A percentile compares a stretch with the other conserved stretches of the same genome.
These are phyloP conservation scores for Ibidorhyncha struthersii DNA, from an alignment of 2,113 vertebrate species.

Conservation along the genomic window DNA sequence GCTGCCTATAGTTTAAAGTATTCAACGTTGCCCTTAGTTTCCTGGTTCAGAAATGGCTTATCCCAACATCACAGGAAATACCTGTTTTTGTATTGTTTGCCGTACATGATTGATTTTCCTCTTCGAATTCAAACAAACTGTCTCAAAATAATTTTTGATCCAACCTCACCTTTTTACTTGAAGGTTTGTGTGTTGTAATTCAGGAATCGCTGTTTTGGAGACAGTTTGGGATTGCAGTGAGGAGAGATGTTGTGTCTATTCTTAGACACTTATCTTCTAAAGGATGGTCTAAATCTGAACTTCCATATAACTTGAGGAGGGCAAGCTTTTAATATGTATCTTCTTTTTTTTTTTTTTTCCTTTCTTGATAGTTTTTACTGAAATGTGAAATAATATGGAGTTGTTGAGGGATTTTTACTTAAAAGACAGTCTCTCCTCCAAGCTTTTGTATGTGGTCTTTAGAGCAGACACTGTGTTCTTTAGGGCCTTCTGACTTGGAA, in stretches of 20 bases:
- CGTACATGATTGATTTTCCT: neutral
- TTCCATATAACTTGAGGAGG: neutral
- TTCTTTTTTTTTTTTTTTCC: neutral
- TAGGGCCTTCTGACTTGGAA: neutral
- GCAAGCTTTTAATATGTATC: neutral
- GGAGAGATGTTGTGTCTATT: neutral
- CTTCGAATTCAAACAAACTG: neutral
- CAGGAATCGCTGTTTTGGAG: conserved; percentile 8
- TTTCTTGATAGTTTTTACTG: neutral
- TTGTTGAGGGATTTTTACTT: conserved; percentile 1
- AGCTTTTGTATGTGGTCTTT: neutral
- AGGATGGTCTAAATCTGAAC: conserved; percentile 4
- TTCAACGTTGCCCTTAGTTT: neutral
- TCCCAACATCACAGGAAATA: neutral
- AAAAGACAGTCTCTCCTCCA: neutral
- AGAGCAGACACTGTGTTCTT: neutral
- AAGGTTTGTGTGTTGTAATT: conserved; percentile 36
- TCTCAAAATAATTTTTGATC: neutral
- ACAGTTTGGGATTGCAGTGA: neutral
- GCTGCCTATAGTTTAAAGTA: neutral
- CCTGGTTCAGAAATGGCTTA: neutral
- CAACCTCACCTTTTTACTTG: neutral
- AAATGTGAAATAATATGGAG: neutral
- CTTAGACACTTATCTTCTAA: neutral
- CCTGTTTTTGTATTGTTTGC: neutral